phyloP scores from a whole-genome alignment of 1,140 invertebrate species.

The Lethrus apterus region DNA sequence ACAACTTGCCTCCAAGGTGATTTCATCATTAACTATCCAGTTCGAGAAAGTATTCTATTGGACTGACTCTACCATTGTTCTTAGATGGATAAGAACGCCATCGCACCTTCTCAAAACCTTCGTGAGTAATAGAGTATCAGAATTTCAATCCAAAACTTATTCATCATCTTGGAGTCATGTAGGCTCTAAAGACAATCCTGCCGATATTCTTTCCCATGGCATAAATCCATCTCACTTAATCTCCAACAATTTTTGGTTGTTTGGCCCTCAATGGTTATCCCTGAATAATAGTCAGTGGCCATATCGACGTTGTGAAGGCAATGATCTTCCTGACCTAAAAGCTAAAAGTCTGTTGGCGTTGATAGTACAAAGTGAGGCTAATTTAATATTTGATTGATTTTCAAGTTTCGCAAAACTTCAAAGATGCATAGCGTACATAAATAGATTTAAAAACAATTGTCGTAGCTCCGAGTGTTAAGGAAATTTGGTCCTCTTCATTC shows the following conservation, averaged over 20 bases:
- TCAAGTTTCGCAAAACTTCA: constrained; percentile 7
- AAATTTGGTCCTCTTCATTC: neutral
- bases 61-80: constrained; percentile 40
- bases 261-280: constrained; percentile 25
- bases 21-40: constrained; percentile 21
- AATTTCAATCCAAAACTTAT: constrained; percentile 29
- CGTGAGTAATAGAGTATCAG: constrained; percentile 37
- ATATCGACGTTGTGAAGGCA: neutral
- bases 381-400: constrained; percentile 2
- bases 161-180: constrained; percentile 40
- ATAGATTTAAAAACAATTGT: constrained; percentile 9
- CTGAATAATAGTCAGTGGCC: neutral
- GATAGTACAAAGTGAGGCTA: neutral
- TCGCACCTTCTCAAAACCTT: too few species aligned
- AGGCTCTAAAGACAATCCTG: constrained; percentile 38
- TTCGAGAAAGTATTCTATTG: constrained; percentile 32
- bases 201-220: constrained; percentile 38
- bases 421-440: constrained; percentile 8
- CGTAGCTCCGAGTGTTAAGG: neutral
- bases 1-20: constrained; percentile 21
- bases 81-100: constrained; percentile 39
- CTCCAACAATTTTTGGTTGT: constrained; percentile 30
- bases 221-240: constrained; percentile 17
- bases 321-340: neutral
- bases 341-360: neutral